Percentiles rank a stretch among this genome's conserved stretches.
Evolutionary conservation across 2,797 vertebrate genomes (phyloP).

Genomic region (Crenuchus spilurus): DNA sequence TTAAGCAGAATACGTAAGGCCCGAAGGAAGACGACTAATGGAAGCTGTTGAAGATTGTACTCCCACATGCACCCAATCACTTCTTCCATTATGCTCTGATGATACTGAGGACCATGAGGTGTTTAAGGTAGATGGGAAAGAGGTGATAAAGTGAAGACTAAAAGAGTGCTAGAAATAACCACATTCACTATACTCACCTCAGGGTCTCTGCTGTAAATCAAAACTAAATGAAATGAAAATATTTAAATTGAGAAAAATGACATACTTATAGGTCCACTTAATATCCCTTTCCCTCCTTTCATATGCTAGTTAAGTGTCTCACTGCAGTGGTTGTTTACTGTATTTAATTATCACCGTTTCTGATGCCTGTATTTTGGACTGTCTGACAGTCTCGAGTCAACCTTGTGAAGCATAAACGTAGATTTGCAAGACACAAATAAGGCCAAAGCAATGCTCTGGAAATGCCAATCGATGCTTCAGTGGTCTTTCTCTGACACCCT

Average conservation of each 20-base stretch:
- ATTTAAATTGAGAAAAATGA: not conserved
- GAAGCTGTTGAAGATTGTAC: constrained; percentile 6
- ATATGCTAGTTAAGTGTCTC: too few relatives aligned
- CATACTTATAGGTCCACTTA: not conserved
- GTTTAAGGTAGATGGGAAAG: constrained; percentile 12
- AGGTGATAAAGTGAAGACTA: constrained; percentile 5
- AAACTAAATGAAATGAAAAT: constrained; percentile 14
- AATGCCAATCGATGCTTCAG: constrained; percentile 32
- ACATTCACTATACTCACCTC: not conserved
- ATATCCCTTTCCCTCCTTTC: not conserved
- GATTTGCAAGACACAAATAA: constrained; percentile 47
- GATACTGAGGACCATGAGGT: constrained; percentile 8
- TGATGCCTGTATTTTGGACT: not conserved
- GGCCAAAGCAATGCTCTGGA: constrained; percentile 3
- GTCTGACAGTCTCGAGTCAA: constrained; percentile 17
- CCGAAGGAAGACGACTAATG: constrained; percentile 27
- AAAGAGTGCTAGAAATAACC: not conserved
- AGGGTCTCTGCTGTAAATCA: not conserved
- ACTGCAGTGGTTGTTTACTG: not conserved
- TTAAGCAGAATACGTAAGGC: constrained; percentile 13
- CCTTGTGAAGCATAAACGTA: constrained; percentile 40
- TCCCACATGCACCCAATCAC: not conserved
- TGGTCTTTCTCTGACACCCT: constrained; percentile 6
- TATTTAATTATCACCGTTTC: constrained; percentile 11
- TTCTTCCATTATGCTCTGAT: constrained; percentile 6